Percentiles rank a stretch among this genome's conserved stretches.
Evolutionary conservation across 2,888 invertebrate species (phyloP).

Genomic region (Tribolium freemani): DNA sequence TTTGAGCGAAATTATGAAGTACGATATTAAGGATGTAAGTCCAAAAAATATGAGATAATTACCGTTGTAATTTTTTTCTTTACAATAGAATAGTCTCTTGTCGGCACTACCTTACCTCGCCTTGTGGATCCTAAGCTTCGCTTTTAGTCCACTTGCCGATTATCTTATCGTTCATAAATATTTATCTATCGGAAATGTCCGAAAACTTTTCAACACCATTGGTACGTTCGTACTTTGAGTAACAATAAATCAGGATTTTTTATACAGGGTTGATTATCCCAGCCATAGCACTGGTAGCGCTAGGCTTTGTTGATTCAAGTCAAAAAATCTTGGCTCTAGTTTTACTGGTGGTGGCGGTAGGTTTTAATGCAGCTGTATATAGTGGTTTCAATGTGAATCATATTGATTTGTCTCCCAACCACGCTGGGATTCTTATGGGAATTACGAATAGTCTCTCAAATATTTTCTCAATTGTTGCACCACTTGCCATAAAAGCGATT

Average conservation of each 20-base stretch:
- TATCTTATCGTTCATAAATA: constrained; percentile 69
- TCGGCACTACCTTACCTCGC: constrained; percentile 81
- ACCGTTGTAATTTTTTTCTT: background rate
- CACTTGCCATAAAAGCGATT: constrained; percentile 74
- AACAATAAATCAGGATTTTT: background rate
- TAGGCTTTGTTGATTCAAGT: constrained; percentile 72
- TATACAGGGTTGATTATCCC: constrained; percentile 67
- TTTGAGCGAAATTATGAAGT: constrained; percentile 79
- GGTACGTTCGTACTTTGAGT: constrained; percentile 45
- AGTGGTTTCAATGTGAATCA: constrained; percentile 79
- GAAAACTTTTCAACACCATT: constrained; percentile 76
- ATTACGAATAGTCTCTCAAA: constrained; percentile 83
- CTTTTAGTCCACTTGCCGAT: constrained; percentile 78
- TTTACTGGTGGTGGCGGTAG: constrained; percentile 78
- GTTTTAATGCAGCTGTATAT: constrained; percentile 78
- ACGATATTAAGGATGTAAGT: constrained; percentile 78
- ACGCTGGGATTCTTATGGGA: constrained; percentile 85
- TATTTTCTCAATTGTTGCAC: constrained; percentile 82
- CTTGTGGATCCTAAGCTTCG: constrained; percentile 80
- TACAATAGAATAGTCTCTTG: constrained; percentile 73
- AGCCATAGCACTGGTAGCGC: constrained; percentile 74
- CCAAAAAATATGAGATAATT: background rate
- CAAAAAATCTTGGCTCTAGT: constrained; percentile 73
- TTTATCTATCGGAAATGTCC: constrained; percentile 65
- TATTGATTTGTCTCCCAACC: constrained; percentile 86